These are phyloP conservation scores for Erannis defoliaria DNA, from an alignment of 2,888 invertebrate genomes.

Conservation along the genomic window DNA sequence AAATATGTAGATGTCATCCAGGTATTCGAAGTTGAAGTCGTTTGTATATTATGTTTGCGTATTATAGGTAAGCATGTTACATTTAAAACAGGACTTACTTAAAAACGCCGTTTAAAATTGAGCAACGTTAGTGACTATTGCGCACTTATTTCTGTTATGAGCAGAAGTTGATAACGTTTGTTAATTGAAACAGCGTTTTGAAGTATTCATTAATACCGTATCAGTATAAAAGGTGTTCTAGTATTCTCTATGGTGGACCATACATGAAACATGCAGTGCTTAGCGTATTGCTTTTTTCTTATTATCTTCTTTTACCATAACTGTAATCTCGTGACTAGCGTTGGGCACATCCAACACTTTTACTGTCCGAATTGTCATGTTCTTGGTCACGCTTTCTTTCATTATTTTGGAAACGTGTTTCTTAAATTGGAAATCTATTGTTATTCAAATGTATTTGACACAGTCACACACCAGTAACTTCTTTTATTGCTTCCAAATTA, in stretches of 20 bases:
- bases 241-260: neutral
- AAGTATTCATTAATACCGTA: too few species aligned
- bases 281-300: slow-evolving; percentile 7
- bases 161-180: neutral
- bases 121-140: too few species aligned
- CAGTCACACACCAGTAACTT: slow-evolving; percentile 20
- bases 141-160: too few species aligned
- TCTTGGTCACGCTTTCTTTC: slow-evolving; percentile 70
- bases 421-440: slow-evolving; percentile 33
- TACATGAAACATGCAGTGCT: slow-evolving; percentile 2
- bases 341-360: slow-evolving; percentile 60
- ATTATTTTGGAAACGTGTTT: slow-evolving; percentile 45
- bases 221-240: too few species aligned
- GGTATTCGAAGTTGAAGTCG: too few species aligned
- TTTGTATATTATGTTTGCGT: too few species aligned
- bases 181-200: neutral
- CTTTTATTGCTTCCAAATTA: slow-evolving; percentile 9
- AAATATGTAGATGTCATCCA: too few species aligned
- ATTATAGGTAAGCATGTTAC: too few species aligned
- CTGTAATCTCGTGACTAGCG: slow-evolving; percentile 33
- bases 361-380: slow-evolving; percentile 54
- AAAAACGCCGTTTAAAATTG: too few species aligned
- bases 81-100: too few species aligned
- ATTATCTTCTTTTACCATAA: slow-evolving; percentile 9
- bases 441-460: slow-evolving; percentile 28